Conservation (phyloP, 2,797 vertebrate genomes). For the Ctenopoma kingsleyae region DNA sequence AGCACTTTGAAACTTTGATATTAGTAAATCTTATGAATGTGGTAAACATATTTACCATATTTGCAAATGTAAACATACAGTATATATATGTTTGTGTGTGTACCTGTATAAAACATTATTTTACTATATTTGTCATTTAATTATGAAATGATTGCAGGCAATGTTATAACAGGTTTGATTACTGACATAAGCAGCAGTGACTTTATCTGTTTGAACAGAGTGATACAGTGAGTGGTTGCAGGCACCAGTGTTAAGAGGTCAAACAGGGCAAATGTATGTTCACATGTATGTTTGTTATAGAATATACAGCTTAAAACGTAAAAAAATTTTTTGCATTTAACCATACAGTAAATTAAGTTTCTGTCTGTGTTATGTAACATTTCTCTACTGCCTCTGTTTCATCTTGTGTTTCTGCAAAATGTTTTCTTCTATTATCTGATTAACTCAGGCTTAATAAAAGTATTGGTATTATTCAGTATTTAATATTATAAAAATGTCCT, state of each 20-base stretch:
- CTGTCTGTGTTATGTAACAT: conserved; percentile 32
- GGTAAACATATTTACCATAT: conserved; percentile 41
- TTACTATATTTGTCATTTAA: conserved; percentile 64
- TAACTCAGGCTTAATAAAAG: conserved; percentile 65
- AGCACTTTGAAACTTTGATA: conserved; percentile 64
- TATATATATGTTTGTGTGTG: conserved; percentile 12
- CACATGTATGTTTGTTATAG: conserved; percentile 31
- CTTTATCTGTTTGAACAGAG: conserved; percentile 28
- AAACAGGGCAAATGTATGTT: conserved; percentile 43
- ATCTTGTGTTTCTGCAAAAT: conserved; percentile 38
- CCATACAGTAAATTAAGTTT: conserved; percentile 47
- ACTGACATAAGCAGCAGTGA: conserved; percentile 35
- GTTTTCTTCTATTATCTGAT: conserved; percentile 31
- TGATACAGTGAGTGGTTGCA: conserved; percentile 38
- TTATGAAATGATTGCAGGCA: conserved; percentile 70
- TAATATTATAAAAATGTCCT: conserved; percentile 28
- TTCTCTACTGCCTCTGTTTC: conserved; percentile 36
- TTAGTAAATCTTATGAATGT: conserved; percentile 41
- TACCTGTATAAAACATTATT: conserved; percentile 66
- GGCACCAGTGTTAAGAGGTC: conserved; percentile 46
- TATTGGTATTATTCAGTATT: conserved; percentile 43
- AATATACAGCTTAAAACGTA: conserved; percentile 26
- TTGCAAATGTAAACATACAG: conserved; percentile 54
- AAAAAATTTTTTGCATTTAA: conserved; percentile 45
- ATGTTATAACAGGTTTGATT: conserved; percentile 63